Conservation (phyloP, 2,113 vertebrate species). For the Helogale parvula region DNA sequence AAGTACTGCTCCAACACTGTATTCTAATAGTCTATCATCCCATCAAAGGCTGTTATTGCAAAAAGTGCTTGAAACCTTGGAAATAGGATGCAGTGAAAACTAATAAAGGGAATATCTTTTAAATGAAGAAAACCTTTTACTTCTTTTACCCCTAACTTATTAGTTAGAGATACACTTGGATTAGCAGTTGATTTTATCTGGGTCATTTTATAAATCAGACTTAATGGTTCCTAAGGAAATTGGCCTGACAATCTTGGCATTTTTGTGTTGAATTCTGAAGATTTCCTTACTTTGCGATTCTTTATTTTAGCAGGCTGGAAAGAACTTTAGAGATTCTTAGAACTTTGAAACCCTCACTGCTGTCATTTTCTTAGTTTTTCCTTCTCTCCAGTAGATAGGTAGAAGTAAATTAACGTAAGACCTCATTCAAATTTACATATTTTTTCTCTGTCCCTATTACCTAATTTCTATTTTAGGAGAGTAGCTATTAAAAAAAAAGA, state of each 20-base stretch:
- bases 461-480: background rate
- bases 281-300: background rate
- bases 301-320: background rate
- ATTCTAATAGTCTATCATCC: background rate
- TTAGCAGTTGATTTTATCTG: constrained; percentile 5
- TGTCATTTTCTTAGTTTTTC: constrained; percentile 5
- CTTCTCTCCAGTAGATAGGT: background rate
- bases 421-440: background rate
- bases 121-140: background rate
- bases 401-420: background rate
- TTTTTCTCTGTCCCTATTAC: background rate
- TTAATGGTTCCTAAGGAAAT: constrained; percentile 22
- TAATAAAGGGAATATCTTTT: background rate
- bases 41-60: background rate
- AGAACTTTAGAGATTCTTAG: background rate
- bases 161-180: background rate
- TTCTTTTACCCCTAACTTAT: background rate
- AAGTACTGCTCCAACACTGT: background rate
- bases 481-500: background rate
- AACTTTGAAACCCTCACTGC: background rate
- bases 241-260: background rate
- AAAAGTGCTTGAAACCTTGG: background rate
- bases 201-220: constrained; percentile 21
- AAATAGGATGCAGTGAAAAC: background rate
- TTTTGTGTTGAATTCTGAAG: background rate